These are phyloP conservation scores for Enteromius thamalakanensis DNA, from an alignment of 2,797 vertebrate genomes.

Conservation along the genomic window DNA sequence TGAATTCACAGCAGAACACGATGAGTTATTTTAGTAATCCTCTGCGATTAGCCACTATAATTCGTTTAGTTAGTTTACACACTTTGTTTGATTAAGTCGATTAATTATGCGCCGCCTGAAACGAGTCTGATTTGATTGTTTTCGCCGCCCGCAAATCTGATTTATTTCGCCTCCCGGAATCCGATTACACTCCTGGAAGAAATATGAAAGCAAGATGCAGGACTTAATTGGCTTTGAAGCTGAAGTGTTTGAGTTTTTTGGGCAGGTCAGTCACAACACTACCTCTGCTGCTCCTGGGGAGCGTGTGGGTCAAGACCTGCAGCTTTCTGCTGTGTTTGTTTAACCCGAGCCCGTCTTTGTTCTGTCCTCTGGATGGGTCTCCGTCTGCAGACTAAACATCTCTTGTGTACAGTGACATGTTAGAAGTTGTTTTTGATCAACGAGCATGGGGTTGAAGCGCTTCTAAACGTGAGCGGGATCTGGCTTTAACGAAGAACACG, in stretches of 20 bases:
- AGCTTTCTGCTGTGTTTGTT: neutral
- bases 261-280: conserved; percentile 22
- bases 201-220: conserved; percentile 48
- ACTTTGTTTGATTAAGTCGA: conserved; percentile 72
- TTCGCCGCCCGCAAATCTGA: conserved; percentile 70
- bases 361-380: neutral
- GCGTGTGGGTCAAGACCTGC: conserved; percentile 11
- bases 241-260: neutral
- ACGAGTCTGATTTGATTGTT: conserved; percentile 77
- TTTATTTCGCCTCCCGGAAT: conserved; percentile 69
- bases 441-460: conserved; percentile 14
- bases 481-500: conserved; percentile 50
- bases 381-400: conserved; percentile 30
- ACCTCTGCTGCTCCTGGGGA: neutral
- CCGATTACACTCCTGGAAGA: conserved; percentile 65
- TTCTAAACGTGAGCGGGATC: neutral
- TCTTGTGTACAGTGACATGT: conserved; percentile 10
- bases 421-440: conserved; percentile 31
- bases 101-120: conserved; percentile 81
- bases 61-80: conserved; percentile 75
- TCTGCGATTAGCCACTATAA: conserved; percentile 83
- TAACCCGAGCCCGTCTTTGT: conserved; percentile 11
- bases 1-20: conserved; percentile 67
- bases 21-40: conserved; percentile 82
- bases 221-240: conserved; percentile 8